Percentiles rank a stretch among this genome's conserved stretches.
Conservation (phyloP, 2,888 invertebrate species). For the Cheilosia pagana region DNA sequence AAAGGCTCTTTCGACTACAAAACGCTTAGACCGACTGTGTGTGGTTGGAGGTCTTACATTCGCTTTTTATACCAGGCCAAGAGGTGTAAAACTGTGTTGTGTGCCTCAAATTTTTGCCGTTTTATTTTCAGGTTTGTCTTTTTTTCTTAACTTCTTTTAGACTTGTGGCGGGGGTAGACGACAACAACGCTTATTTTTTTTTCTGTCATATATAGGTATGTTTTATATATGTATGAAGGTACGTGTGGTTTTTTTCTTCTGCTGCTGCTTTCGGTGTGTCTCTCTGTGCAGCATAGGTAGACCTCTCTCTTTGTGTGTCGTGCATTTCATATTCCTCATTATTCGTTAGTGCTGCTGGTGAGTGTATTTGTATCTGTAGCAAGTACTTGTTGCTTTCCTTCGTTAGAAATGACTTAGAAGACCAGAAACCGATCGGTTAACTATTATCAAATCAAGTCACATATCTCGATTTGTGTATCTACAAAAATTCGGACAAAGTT, state of each 20-base stretch:
- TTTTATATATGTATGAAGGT: conserved; percentile 36
- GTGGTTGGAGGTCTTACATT: conserved; percentile 83
- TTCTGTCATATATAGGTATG: conserved; percentile 12
- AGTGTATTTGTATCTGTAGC: conserved; percentile 37
- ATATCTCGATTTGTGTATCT: conserved; percentile 28
- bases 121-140: conserved; percentile 66
- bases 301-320: conserved; percentile 68
- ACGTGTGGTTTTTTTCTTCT: conserved; percentile 40
- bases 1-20: conserved; percentile 78
- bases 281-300: conserved; percentile 28
- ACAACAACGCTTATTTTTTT: conserved; percentile 34
- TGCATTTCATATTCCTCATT: conserved; percentile 73
- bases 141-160: conserved; percentile 48
- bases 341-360: conserved; percentile 46
- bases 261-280: conserved; percentile 16
- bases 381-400: conserved; percentile 60
- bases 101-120: conserved; percentile 77
- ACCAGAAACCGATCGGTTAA: conserved; percentile 40
- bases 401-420: conserved; percentile 35
- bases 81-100: conserved; percentile 72
- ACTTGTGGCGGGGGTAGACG: conserved; percentile 68
- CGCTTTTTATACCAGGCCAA: conserved; percentile 84
- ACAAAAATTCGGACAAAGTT: conserved; percentile 55
- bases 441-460: conserved; percentile 65
- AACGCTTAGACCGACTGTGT: conserved; percentile 84